A percentile compares a stretch with the other conserved stretches of the same genome.
Evolutionary conservation across 2,888 invertebrate species (phyloP).

Genomic region (Leptarthrus brevirostris): DNA sequence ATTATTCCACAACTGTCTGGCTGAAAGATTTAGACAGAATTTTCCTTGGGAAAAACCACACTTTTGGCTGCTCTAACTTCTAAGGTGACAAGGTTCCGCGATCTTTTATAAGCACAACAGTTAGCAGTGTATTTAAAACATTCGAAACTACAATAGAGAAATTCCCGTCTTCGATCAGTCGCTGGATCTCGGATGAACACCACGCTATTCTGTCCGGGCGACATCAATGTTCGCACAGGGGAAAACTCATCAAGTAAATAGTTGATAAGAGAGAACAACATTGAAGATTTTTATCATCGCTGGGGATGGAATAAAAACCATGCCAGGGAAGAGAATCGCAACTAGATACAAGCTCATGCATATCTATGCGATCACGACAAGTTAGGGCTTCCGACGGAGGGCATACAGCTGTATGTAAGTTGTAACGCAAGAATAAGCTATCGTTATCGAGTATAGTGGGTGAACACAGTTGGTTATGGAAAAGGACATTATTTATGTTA

Average conservation of each 20-base stretch:
- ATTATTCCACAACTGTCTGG: no score
- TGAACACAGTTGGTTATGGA: no score
- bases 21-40: no score
- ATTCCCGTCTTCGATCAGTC: background rate
- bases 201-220: background rate
- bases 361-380: background rate
- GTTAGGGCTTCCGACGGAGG: no score
- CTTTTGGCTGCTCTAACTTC: background rate
- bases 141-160: background rate
- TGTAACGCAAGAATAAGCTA: no score
- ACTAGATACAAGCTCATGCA: background rate
- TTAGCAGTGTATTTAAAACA: background rate
- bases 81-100: background rate
- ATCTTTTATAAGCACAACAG: background rate
- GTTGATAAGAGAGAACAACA: no score
- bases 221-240: background rate
- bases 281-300: background rate
- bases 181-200: background rate
- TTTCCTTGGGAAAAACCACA: background rate
- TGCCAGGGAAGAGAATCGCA: background rate
- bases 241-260: background rate
- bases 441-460: no score
- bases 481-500: no score
- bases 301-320: background rate
- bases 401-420: no score